phyloP scores from a whole-genome alignment of 1,140 invertebrate species.

The Stegodyphus dumicola region DNA sequence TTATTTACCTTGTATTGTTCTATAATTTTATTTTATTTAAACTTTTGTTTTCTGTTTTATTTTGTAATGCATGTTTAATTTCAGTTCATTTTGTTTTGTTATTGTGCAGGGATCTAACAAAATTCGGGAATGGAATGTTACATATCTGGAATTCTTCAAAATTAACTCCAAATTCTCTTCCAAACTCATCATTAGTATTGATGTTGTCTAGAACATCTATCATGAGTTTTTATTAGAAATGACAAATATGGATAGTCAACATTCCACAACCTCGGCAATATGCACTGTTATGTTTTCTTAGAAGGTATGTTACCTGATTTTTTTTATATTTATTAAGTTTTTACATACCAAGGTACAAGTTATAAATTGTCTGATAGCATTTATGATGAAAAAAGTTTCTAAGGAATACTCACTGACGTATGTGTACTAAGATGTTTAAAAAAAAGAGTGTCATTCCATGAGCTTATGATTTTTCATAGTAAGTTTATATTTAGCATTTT shows the following conservation, averaged over 20 bases:
- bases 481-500: too few relatives aligned
- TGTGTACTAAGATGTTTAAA: too few relatives aligned
- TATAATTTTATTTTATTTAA: constrained; percentile 8
- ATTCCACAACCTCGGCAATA: not conserved
- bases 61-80: constrained; percentile 43
- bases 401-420: too few relatives aligned
- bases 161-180: too few relatives aligned
- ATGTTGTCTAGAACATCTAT: constrained; percentile 25
- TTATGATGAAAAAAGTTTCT: too few relatives aligned
- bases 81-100: constrained; percentile 51
- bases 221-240: constrained; percentile 24
- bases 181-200: too few relatives aligned
- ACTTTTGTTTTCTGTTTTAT: constrained; percentile 7
- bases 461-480: too few relatives aligned
- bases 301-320: constrained; percentile 25
- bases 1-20: not conserved
- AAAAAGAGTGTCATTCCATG: too few relatives aligned
- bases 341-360: too few relatives aligned
- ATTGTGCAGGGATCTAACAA: constrained; percentile 29
- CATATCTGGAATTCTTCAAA: not conserved
- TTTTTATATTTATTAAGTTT: too few relatives aligned
- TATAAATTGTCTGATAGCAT: too few relatives aligned
- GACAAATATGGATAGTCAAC: constrained; percentile 23
- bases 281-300: constrained; percentile 3
- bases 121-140: constrained; percentile 14